Evolutionary conservation across 2,888 invertebrate species (phyloP), one percentile per base, ranked within the genome.

Genomic region (Lasioglossum oenotherae): DNA sequence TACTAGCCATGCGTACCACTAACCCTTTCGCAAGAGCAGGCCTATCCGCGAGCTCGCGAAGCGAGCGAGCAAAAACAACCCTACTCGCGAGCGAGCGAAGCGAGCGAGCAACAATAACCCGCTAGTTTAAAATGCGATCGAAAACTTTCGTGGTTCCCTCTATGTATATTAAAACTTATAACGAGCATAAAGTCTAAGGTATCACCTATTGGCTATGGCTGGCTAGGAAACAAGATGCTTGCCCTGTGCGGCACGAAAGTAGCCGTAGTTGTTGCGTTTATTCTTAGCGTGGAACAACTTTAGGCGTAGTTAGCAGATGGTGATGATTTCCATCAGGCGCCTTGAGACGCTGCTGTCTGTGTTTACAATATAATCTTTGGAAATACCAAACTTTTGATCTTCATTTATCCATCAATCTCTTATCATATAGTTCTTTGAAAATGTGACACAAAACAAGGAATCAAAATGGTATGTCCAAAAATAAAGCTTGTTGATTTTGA

Each of bases 241-340:
- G 35, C 67, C 19, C 67, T 35, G 67, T 67, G 19, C 8, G 19
- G 67, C 35, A 67, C 67, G 35, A 35, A 67, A 67, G 67, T 35
- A 67, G 35, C 35, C 35, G 19, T 67, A 16, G 31, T 64, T 64
- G 67, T 35, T 67, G 35, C 67, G 67, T 19, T 35, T 67, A 67
- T 67, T 67, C 67, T 67, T 67, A 67, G 67, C 67, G 67, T 67
- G 19, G 67, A 67, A 23, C 67, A 35, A 67, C 31, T 35, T 67
- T 35, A 67, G 35, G 35, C 35, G 67, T 67, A 49, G 31, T 74
- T 19, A 67, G 67, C 67, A 16, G 8, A 67, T 16, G 35, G 67
- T 35, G 67, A 67, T 67, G 67, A 67, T 16, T 35, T 19, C 67
- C 67, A 67, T 35, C 31, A 35, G 67, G 19, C 67, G 67, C 31